Base-by-base conservation (phyloP, 2,797 vertebrate species). In the Phataginus tricuspis region DNA sequence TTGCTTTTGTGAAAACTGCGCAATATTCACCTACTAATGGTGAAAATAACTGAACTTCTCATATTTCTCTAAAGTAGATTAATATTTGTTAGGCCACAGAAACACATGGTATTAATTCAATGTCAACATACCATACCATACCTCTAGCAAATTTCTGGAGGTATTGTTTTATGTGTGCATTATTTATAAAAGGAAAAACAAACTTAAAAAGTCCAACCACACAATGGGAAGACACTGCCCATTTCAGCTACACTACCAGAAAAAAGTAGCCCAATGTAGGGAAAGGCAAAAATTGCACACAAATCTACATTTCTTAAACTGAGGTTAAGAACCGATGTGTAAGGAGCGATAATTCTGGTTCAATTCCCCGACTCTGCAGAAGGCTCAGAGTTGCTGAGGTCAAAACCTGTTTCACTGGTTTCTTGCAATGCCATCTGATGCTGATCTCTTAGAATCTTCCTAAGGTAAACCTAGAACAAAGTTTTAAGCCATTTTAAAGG, bases 321-420 rank as follows among this genome's bases (percentile, higher is more conserved):
- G 53, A 51, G 74, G 77, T 90, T 85, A 89, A 95, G 63, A 96
- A 88, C 34, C 57, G 45, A 85, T 29, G 69, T 29, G 18, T 49
- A 31, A 88, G 55, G 94, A 86, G 11, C 42, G 23, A 59, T 79
- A 82, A 94, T 84, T 97, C 86, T 96, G 42, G 25, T 96, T 92
- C 42, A 92, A 53, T 91, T 97, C 39, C 49, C 37, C 49, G 68
- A 59, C 78, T 90, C 53, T 27, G 9, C 31, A 51, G 64, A 53
- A 72, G 71, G 61, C 39, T 95, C 42, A 2, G 51, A 96, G 49
- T 5, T 96, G 91, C 91, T 18, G 57, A 85, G 86, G 86, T 95
- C 96, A 97, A 53, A 97, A 69, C 61, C 97, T 92, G 96, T 85
- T 98, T 86, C 86, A 95, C 90, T 69, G 95, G 75, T 91, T 96